Evolutionary conservation across 2,888 invertebrate genomes (phyloP), one percentile per base, ranked within the genome.

Genomic region (Hemistola chrysoprasaria): DNA sequence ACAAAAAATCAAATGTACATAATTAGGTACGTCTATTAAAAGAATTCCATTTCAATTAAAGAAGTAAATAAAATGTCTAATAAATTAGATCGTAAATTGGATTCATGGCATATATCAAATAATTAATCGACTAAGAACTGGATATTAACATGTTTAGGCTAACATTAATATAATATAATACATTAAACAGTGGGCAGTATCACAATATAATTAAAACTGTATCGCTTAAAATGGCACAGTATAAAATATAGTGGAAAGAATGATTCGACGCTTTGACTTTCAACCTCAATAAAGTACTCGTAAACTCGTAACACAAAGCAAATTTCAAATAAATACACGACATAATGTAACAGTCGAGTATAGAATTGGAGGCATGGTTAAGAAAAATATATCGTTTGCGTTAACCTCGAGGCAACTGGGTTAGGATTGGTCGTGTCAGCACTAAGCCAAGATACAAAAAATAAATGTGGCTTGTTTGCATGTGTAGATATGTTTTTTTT

Each of bases 211-310:
- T 31, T 32, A 27, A 31, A 31, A 11, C 29, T 39, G 40, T 33
- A 25, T 21, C 24, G 11, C 26, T 40, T 32, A 41, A 10, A 22
- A 50, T 51, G 46, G 46, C 54, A 51, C 46, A 28, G 33, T 30
- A 32, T 11, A 11, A 8, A 22, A 23, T 21, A 33, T 41, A 36
- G 38, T 26, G 31, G 40, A 42, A 47, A 31, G 8, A 27, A 37
- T 31, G 16, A 40, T 43, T 41, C 40, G 36, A 45, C 22, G 27
- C 24, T 27, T 22, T 39, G 7, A 16, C 16, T 16, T 16, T 32
- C n/a, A 23, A 11, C 11, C 29, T 37, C 22, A 21, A 11, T n/a
- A 29, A 10, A 26, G 3, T 7, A 27, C n/a, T n/a, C n/a, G n/a
- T n/a, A n/a, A n/a, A n/a, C n/a, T 10, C 1, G 9, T 8, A 36